Evolutionary conservation across 2,888 invertebrate genomes (phyloP).

Genomic region (Harpalus rufipes): DNA sequence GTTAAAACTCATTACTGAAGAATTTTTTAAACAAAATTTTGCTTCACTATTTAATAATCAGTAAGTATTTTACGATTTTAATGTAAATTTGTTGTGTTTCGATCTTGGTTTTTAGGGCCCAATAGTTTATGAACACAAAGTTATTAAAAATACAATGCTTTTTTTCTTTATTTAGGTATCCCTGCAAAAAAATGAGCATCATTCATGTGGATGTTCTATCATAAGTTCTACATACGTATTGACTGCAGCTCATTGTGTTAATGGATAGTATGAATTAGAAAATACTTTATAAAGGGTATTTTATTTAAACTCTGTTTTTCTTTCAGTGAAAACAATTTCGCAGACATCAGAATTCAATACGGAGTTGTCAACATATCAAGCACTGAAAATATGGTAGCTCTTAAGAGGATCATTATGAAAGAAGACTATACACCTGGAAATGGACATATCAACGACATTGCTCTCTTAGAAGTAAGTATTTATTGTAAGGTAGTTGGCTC

Average conservation of each 20-base stretch:
- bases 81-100: no score
- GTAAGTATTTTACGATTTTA: no score
- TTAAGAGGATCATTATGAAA: slow-evolving; percentile 66
- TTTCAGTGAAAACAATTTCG: not conserved
- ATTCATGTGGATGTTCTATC: slow-evolving; percentile 70
- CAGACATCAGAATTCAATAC: slow-evolving; percentile 60
- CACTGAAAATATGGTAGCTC: slow-evolving; percentile 57
- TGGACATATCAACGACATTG: slow-evolving; percentile 69
- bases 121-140: no score
- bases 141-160: no score
- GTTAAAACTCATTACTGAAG: no score
- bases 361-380: slow-evolving; percentile 67
- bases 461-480: slow-evolving; percentile 68
- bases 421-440: slow-evolving; percentile 66
- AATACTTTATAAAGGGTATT: not conserved
- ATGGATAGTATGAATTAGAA: slow-evolving; percentile 66
- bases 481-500: no score
- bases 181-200: slow-evolving; percentile 67
- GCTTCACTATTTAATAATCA: no score
- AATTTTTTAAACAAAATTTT: no score
- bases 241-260: slow-evolving; percentile 70
- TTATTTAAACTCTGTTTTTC: not conserved
- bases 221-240: slow-evolving; percentile 69
- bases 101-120: no score
- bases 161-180: slow-evolving; percentile 68